Evolutionary conservation across 2,113 vertebrate genomes (phyloP).

Genomic region (Bombycilla garrulus): DNA sequence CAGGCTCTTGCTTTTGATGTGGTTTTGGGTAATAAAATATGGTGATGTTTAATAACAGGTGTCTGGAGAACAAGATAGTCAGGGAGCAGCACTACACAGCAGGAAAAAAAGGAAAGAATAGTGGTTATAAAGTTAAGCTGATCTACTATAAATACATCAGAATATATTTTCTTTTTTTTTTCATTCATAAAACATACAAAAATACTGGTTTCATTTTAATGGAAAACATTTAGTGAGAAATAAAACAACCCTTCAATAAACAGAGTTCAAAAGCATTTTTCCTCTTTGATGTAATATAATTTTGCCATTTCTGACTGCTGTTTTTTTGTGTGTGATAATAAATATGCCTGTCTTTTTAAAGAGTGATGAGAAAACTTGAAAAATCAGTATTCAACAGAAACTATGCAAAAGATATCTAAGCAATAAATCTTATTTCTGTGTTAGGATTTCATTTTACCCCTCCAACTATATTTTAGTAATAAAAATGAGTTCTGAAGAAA

Average conservation of each 20-base stretch:
- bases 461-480: neutral
- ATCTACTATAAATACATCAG: neutral
- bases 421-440: neutral
- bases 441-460: neutral
- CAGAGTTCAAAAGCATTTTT: neutral
- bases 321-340: neutral
- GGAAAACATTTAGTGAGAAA: neutral
- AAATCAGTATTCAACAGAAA: neutral
- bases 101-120: neutral
- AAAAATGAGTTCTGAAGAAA: neutral
- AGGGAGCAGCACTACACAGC: neutral
- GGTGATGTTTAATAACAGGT: neutral
- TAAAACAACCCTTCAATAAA: neutral
- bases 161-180: neutral
- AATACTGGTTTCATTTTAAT: neutral
- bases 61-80: neutral
- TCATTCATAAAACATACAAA: neutral
- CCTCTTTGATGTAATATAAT: neutral
- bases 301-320: neutral
- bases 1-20: neutral
- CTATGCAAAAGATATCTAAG: neutral
- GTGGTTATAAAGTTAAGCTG: neutral
- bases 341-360: neutral
- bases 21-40: neutral
- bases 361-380: neutral